Conservation (phyloP, 2,797 vertebrate genomes). For the Setipinna tenuifilis region DNA sequence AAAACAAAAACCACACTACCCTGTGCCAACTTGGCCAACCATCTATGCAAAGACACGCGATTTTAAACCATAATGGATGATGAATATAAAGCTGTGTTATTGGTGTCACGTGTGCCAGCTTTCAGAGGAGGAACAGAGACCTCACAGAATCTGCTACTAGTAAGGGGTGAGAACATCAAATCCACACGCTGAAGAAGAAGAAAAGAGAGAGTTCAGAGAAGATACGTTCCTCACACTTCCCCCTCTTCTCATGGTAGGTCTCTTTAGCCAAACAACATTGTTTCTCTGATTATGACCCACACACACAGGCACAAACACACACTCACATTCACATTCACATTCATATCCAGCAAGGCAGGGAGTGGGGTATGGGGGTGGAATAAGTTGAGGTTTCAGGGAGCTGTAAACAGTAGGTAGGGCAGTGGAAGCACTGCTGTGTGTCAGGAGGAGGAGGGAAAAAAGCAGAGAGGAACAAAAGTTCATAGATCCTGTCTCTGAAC, state of each 20-base stretch:
- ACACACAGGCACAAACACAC: background rate
- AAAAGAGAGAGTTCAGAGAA: background rate
- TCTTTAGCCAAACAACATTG: background rate
- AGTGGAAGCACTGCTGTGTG: background rate
- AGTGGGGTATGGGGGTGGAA: conserved; percentile 33
- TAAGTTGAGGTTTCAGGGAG: background rate
- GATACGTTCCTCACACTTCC: background rate
- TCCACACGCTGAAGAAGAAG: background rate
- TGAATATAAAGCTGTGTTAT: background rate
- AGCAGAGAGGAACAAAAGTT: background rate
- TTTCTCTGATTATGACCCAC: background rate
- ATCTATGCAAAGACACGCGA: background rate
- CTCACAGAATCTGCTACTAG: background rate
- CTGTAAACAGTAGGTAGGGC: background rate
- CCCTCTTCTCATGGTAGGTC: background rate
- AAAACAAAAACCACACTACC: background rate
- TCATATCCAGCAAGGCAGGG: conserved; percentile 22
- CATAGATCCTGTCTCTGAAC: background rate
- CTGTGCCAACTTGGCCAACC: background rate
- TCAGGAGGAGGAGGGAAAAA: background rate
- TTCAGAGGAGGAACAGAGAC: background rate
- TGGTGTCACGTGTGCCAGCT: background rate
- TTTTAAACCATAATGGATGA: background rate
- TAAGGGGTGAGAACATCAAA: background rate
- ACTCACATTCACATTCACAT: conserved; percentile 12